Evolutionary conservation across 2,888 invertebrate species (phyloP), one percentile per base, ranked within the genome.

Genomic region (Cyrtodaria siliqua): DNA sequence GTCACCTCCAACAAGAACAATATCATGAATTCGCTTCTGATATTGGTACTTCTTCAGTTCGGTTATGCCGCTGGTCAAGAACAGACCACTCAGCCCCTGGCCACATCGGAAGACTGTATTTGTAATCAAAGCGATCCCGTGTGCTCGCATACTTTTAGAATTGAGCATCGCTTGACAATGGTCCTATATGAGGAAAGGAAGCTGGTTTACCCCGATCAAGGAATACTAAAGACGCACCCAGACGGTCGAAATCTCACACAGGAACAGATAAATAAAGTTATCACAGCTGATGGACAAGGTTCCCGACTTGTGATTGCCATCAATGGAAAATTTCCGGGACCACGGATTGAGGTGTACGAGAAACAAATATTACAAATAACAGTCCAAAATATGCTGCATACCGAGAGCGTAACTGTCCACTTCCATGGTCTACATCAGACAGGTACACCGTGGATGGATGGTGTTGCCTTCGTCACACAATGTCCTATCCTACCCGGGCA

Each of bases 291-390:
- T 66, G 88, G 85, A 2, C 29, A 53, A 26, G 50, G 69, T 4
- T 75, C 83, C 1, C 57, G 83, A 29, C 57, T 85, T 9, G 81
- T 88, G 9, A 79, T 87, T 16, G 72, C 79, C 14, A 72, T 88
- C 18, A 88, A 89, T 52, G 86, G 77, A 12, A 66, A 68, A 29
- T 80, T 87, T 42, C 89, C 89, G 0, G 89, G 89, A 24, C 89
- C 89, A 16, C 55, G 75, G 2, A 79, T 89, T 8, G 85, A 83
- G 27, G 87, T 85, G 14, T 82, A 81, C 47, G 78, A 85, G 52
- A 78, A 81, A 12, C 86, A 86, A 47, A 68, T 40, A 8, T 50
- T 86, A 8, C 63, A 79, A 14, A 29, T 86, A 1, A 59, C 62
- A 23, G 71, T 86, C 8, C 52, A 64, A 2, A 88, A 89, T 56